A percentile compares a stretch with the other conserved stretches of the same genome.
Evolutionary conservation across 2,113 vertebrate species (phyloP).

Genomic region (Saguinus imperator): DNA sequence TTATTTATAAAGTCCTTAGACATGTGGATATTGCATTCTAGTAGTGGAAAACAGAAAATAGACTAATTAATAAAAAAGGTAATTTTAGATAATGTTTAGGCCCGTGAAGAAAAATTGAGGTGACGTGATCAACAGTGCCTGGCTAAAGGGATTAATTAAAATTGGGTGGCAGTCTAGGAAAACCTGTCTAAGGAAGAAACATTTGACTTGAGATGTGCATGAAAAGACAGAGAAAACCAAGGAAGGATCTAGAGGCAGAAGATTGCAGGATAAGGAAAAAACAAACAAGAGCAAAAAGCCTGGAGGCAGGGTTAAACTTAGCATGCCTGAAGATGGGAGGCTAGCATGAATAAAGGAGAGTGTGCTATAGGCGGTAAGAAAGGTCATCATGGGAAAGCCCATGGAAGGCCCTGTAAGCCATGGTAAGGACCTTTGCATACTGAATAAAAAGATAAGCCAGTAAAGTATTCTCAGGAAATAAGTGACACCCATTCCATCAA

Average conservation of each 20-base stretch:
- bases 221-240: not conserved
- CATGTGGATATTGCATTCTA: not conserved
- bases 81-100: not conserved
- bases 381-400: not conserved
- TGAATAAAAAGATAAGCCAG: not conserved
- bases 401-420: not conserved
- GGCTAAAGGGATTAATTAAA: not conserved
- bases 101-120: not conserved
- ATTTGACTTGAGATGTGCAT: not conserved
- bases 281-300: not conserved
- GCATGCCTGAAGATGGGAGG: not conserved
- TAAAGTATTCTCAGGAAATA: not conserved
- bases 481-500: not conserved
- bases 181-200: not conserved
- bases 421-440: not conserved
- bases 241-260: not conserved
- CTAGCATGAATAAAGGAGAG: not conserved
- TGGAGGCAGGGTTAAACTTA: not conserved
- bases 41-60: not conserved
- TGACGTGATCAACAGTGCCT: not conserved
- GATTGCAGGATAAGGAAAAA: not conserved
- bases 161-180: not conserved
- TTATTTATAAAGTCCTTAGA: not conserved
- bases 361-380: not conserved
- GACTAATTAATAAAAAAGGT: not conserved